phyloP scores from a whole-genome alignment of 2,888 invertebrate species.

The Campopleginae sp. region DNA sequence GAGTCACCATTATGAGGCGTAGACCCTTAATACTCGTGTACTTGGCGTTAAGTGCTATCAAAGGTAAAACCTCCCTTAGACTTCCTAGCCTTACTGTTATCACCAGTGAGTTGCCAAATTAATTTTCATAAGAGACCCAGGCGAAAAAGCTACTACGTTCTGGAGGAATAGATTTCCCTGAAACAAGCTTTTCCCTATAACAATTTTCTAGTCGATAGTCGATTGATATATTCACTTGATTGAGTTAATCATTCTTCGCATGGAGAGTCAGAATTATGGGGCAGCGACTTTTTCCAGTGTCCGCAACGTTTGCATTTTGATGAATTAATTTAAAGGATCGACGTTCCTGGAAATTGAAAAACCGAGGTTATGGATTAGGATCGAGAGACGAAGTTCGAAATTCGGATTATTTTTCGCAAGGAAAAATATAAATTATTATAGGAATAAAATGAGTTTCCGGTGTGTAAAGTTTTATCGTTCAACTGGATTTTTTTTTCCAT shows the following conservation, averaged over 20 bases:
- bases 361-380: no score
- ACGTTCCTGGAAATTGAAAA: no score
- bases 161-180: constrained; percentile 22
- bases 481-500: not conserved
- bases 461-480: not conserved
- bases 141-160: not conserved
- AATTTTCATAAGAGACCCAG: constrained; percentile 61
- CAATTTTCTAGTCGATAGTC: constrained; percentile 36
- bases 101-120: constrained; percentile 59
- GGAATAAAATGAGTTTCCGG: no score
- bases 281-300: not conserved
- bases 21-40: constrained; percentile 64
- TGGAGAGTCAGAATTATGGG: not conserved
- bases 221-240: not conserved
- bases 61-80: constrained; percentile 54
- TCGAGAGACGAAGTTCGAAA: no score
- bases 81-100: constrained; percentile 34
- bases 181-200: constrained; percentile 7
- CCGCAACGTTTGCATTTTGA: not conserved
- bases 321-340: not conserved
- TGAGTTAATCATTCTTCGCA: no score
- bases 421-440: no score
- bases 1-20: constrained; percentile 30
- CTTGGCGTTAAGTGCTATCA: constrained; percentile 65
- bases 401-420: no score